These are phyloP conservation scores for Protonibea diacanthus DNA, from an alignment of 2,797 vertebrate species.

Conservation along the genomic window DNA sequence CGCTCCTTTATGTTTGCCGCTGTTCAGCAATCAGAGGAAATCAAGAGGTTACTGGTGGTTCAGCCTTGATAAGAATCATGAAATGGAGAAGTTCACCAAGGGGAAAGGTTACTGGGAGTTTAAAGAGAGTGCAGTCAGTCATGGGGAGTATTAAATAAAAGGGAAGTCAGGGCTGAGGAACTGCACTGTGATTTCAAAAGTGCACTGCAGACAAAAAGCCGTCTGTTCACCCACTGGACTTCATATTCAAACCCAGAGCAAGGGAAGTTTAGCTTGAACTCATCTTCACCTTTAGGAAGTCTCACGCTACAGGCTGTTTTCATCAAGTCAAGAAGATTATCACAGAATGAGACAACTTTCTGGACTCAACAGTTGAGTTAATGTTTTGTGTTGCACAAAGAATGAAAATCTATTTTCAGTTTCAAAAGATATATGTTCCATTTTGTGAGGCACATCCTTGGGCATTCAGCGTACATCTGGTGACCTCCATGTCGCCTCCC, in stretches of 20 bases:
- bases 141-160: conserved; percentile 84
- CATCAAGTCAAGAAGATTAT: conserved; percentile 20
- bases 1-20: conserved; percentile 74
- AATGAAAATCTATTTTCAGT: conserved; percentile 43
- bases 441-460: conserved; percentile 54
- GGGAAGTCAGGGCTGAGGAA: conserved; percentile 77
- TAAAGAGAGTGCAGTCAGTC: conserved; percentile 85
- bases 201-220: conserved; percentile 80
- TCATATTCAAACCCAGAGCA: conserved; percentile 62
- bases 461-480: conserved; percentile 71
- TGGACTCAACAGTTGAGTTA: background rate
- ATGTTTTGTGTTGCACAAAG: conserved; percentile 18
- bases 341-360: conserved; percentile 22
- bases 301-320: conserved; percentile 44
- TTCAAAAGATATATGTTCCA: conserved; percentile 33
- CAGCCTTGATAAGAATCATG: conserved; percentile 87
- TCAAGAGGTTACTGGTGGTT: conserved; percentile 84
- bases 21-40: conserved; percentile 80
- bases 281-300: conserved; percentile 71
- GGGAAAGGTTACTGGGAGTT: conserved; percentile 87
- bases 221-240: conserved; percentile 76
- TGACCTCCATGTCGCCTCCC: conserved; percentile 75
- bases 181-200: conserved; percentile 74
- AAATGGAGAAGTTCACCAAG: conserved; percentile 85
- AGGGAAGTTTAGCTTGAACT: conserved; percentile 76